Evolutionary conservation across 2,888 invertebrate genomes (phyloP).

Genomic region (Strigamia crassipes): DNA sequence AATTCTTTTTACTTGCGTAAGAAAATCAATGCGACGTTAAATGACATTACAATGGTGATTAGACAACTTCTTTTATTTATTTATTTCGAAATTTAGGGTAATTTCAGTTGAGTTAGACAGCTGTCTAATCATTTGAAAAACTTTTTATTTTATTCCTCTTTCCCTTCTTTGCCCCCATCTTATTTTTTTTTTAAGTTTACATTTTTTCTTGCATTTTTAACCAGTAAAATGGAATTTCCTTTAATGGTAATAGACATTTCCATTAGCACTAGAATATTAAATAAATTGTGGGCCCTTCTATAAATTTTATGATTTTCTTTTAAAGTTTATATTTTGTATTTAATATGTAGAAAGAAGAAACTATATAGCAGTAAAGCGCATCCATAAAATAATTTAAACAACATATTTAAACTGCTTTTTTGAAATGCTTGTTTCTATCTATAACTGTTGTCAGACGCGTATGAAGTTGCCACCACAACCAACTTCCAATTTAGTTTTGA

Average conservation of each 20-base stretch:
- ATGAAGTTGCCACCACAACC: no score
- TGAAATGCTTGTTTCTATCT: no score
- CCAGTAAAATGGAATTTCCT: background rate
- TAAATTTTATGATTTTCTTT: no score
- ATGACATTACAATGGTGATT: slow-evolving; percentile 10
- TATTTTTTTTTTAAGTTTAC: slow-evolving; percentile 7
- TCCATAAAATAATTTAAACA: no score
- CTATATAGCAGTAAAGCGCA: no score
- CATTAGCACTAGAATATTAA: background rate
- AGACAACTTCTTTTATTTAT: slow-evolving; percentile 29
- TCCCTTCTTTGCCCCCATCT: background rate
- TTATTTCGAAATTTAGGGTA: background rate
- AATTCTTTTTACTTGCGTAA: background rate
- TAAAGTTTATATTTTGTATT: no score
- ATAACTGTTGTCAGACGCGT: no score
- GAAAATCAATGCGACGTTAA: slow-evolving; percentile 14
- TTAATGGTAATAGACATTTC: slow-evolving; percentile 10
- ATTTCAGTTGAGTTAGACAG: slow-evolving; percentile 42
- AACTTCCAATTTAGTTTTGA: no score
- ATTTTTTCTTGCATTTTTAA: background rate
- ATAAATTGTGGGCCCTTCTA: background rate
- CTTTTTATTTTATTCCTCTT: background rate
- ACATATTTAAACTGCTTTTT: no score
- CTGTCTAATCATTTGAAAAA: slow-evolving; percentile 31
- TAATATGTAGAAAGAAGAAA: no score